A percentile compares a stretch with the other conserved stretches of the same genome.
Evolutionary conservation across 2,113 vertebrate species (phyloP).

Genomic region (Cairina moschata): DNA sequence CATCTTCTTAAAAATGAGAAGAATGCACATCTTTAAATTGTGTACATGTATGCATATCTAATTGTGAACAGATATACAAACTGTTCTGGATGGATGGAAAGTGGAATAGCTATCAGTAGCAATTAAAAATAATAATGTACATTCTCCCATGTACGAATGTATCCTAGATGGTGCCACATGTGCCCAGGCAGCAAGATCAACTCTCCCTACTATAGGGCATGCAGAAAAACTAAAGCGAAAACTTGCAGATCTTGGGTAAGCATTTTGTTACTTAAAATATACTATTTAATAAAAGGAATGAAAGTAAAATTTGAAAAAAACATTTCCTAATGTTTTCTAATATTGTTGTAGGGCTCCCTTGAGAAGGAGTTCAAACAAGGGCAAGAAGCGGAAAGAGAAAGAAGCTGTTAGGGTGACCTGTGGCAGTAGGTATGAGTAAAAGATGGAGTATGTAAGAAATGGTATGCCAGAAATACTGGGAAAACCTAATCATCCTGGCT

Average conservation of each 20-base stretch:
- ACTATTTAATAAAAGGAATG: neutral
- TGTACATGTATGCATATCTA: neutral
- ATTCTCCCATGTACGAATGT: conserved; percentile 66
- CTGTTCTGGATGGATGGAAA: conserved; percentile 4
- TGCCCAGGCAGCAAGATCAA: conserved; percentile 71
- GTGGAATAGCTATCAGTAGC: neutral
- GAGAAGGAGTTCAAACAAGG: conserved; percentile 77
- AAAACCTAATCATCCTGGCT: neutral
- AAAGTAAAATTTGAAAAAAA: neutral
- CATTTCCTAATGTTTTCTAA: conserved; percentile 16
- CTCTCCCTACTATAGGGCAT: conserved; percentile 70
- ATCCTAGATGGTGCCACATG: conserved; percentile 76
- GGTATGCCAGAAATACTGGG: neutral
- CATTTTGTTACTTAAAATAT: neutral
- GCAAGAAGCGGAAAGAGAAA: conserved; percentile 81
- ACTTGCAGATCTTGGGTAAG: conserved; percentile 84
- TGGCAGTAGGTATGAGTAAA: conserved; percentile 82
- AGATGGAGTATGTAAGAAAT: neutral
- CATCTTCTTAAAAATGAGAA: neutral
- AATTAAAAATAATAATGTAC: conserved; percentile 56
- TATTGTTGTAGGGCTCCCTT: conserved; percentile 75
- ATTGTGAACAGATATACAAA: neutral
- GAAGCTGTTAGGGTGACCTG: conserved; percentile 75
- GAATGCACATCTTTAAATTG: neutral
- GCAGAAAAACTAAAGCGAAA: conserved; percentile 82